Percentiles rank a stretch among this genome's conserved stretches.
Evolutionary conservation across 1,140 invertebrate species (phyloP).

Genomic region (Vollenhovia emeryi): DNA sequence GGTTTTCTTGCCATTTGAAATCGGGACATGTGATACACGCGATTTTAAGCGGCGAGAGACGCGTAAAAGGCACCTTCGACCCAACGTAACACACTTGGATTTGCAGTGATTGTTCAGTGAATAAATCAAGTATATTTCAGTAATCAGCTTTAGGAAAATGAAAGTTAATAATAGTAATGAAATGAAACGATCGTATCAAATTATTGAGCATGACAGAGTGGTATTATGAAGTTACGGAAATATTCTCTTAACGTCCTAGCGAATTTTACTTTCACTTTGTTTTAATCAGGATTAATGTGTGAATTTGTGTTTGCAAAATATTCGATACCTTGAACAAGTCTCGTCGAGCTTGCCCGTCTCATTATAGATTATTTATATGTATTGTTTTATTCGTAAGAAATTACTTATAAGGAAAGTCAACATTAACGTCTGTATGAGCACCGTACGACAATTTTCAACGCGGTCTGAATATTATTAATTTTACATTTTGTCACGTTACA

Average conservation of each 20-base stretch:
- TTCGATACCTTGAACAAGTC: not conserved
- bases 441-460: not conserved
- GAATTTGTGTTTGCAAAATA: not conserved
- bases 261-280: slow-evolving; percentile 8
- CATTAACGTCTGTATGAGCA: not conserved
- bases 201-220: not conserved
- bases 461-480: slow-evolving; percentile 10
- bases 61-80: too few species aligned
- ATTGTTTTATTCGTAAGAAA: slow-evolving; percentile 15
- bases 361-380: slow-evolving; percentile 10
- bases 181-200: not conserved
- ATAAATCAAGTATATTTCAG: not conserved
- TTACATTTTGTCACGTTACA: not conserved
- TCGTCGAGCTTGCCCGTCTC: not conserved
- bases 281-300: not conserved
- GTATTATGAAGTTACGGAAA: not conserved
- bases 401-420: slow-evolving; percentile 20
- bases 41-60: too few species aligned
- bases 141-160: not conserved
- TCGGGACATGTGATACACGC: too few species aligned
- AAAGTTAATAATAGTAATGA: slow-evolving; percentile 6
- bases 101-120: not conserved
- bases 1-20: too few species aligned
- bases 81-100: too few species aligned
- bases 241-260: not conserved